Conservation (phyloP, 53 echinoderm and acorn worm species). For the Mesocentrotus franciscanus region DNA sequence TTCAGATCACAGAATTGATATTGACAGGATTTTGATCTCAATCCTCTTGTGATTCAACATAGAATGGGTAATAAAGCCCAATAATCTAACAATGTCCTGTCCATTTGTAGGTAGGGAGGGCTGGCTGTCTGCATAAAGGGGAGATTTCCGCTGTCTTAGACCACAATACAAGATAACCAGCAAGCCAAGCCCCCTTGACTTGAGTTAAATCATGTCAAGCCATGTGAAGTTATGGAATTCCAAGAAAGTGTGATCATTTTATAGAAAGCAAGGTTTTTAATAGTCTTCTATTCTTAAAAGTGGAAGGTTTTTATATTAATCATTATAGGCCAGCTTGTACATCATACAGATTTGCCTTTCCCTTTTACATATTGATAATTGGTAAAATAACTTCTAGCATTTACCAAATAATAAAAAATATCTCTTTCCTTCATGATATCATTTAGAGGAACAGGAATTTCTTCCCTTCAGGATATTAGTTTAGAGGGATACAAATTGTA, state of each 20-base stretch:
- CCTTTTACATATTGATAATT: neutral
- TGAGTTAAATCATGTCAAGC: neutral
- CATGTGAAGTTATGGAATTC: neutral
- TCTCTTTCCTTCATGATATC: neutral
- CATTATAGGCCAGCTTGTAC: neutral
- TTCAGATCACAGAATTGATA: slow-evolving; percentile 38
- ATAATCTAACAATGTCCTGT: slow-evolving; percentile 46
- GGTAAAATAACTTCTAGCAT: neutral
- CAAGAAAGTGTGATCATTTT: neutral
- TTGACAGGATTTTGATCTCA: slow-evolving; percentile 39
- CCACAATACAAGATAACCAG: neutral
- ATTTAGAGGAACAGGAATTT: neutral
- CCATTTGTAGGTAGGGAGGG: neutral
- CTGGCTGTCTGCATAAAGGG: neutral
- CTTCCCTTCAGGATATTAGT: too few species aligned
- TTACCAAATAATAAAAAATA: neutral
- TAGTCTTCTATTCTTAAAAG: neutral
- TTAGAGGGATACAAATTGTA: too few species aligned
- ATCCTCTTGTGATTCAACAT: slow-evolving; percentile 28
- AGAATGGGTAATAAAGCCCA: slow-evolving; percentile 10
- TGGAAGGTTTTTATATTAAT: neutral
- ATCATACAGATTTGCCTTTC: neutral
- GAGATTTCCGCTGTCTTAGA: slow-evolving; percentile 38
- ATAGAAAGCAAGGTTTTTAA: neutral
- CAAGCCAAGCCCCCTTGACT: neutral